These are phyloP conservation scores for Malurus leucopterus DNA, from an alignment of 2,797 vertebrate species.

Conservation along the genomic window DNA sequence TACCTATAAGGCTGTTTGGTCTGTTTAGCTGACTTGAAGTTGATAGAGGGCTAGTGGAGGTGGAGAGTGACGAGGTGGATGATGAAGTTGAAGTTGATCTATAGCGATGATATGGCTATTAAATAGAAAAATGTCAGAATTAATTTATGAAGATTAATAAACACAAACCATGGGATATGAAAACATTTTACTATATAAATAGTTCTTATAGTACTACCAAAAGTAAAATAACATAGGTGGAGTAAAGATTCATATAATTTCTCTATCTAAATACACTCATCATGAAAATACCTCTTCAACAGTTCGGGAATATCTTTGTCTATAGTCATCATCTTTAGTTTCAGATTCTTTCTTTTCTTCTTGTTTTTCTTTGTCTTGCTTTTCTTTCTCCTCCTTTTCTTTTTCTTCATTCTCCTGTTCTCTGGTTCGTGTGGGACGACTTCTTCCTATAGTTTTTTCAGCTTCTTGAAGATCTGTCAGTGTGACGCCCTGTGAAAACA, in stretches of 20 bases:
- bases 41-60: slow-evolving; percentile 79
- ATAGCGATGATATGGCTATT: slow-evolving; percentile 84
- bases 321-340: slow-evolving; percentile 92
- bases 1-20: slow-evolving; percentile 93
- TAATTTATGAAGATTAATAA: slow-evolving; percentile 16
- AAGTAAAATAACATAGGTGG: neutral
- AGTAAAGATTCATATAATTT: neutral
- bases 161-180: neutral
- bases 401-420: slow-evolving; percentile 95
- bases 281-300: slow-evolving; percentile 86
- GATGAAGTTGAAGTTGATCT: slow-evolving; percentile 79
- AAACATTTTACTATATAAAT: neutral
- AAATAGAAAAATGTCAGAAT: slow-evolving; percentile 36
- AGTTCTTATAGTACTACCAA: neutral
- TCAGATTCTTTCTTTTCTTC: slow-evolving; percentile 94
- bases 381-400: slow-evolving; percentile 88
- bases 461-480: slow-evolving; percentile 98
- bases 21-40: slow-evolving; percentile 86
- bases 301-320: slow-evolving; percentile 87
- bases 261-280: neutral
- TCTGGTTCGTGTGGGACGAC: slow-evolving; percentile 81
- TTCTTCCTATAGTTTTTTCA: slow-evolving; percentile 94
- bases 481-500: slow-evolving; percentile 84
- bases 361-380: slow-evolving; percentile 92
- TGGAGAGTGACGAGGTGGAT: slow-evolving; percentile 75